Evolutionary conservation across 1,140 invertebrate species (phyloP).

Genomic region (Cepaea nemoralis): DNA sequence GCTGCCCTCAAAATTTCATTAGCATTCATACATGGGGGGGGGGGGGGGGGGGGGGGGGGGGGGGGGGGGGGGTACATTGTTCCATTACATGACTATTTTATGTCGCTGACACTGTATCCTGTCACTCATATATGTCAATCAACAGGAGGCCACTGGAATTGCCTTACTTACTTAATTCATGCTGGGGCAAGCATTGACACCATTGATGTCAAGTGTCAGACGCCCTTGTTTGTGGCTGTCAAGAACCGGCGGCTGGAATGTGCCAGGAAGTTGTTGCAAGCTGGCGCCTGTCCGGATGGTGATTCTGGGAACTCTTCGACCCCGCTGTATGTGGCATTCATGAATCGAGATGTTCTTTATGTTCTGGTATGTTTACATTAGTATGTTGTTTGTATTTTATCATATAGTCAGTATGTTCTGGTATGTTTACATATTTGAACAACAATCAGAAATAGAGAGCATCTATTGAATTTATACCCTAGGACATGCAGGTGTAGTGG

Average conservation of each 20-base stretch:
- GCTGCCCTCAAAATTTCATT: too few species aligned
- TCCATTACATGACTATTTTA: not conserved
- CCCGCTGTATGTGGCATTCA: conserved; percentile 50
- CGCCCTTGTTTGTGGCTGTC: conserved; percentile 62
- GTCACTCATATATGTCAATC: conserved; percentile 13
- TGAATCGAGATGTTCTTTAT: conserved; percentile 39
- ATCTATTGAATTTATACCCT: not conserved
- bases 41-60: too few species aligned
- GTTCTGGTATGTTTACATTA: conserved; percentile 17
- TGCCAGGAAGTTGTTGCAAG: conserved; percentile 40
- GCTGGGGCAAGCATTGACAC: conserved; percentile 56
- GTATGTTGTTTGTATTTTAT: not conserved
- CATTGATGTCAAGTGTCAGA: conserved; percentile 64
- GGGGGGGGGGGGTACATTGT: not conserved
- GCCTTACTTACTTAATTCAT: conserved; percentile 52
- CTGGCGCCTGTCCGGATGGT: conserved; percentile 53
- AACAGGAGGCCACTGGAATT: conserved; percentile 59
- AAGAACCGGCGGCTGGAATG: conserved; percentile 56
- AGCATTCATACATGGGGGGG: too few species aligned
- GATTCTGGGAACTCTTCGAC: conserved; percentile 43
- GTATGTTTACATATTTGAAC: too few species aligned
- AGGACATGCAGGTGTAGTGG: too few species aligned
- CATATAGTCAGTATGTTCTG: too few species aligned
- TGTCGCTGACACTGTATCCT: not conserved
- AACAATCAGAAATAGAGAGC: too few species aligned